Base-by-base conservation (phyloP, 2,113 vertebrate genomes). In the Heterochromis multidens region DNA sequence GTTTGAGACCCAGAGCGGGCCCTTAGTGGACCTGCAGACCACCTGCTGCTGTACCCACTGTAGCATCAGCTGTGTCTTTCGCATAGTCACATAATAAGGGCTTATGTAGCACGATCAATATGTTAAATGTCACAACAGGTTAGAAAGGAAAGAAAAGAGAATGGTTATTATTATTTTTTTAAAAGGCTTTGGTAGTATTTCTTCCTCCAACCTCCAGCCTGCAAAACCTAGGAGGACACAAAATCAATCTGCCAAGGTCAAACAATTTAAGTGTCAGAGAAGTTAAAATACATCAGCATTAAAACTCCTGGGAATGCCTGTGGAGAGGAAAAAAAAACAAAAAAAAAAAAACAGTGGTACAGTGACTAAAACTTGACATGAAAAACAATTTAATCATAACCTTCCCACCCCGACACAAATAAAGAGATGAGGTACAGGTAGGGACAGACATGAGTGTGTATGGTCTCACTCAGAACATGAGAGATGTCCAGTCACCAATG, bases 391-490 rank as follows among this genome's bases (percentile, higher is more conserved):
- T 58, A 23, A 83, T 65, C n/a, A 81, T 1, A 84, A 86, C 29
- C 3, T 85, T 94, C 91, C 89, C 90, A 93, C 88, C 90, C 90
- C 90, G 79, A 88, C 90, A 89, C 80, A 86, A 87, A 90, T 83
- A 88, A 83, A 86, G 40, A 84, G 87, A 88, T 92, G 90, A 93
- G 76, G 77, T 57, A 94, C 91, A 93, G 83, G 77, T 54, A 94
- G 83, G 80, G 91, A 95, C 96, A 95, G 90, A 95, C 93, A 92
- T 88, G 91, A 92, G 89, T 84, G 90, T 88, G 89, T 77, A 96
- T 96, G 95, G 93, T 90, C 94, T 94, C 96, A 96, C 87, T 95
- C 95, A 93, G 83, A 95, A 93, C 93, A 96, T 94, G 95, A 92
- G 86, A 91, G 79, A 96, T 92, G 93, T 93, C 93, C 96, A 95